phyloP scores from a whole-genome alignment of 2,888 invertebrate species.

The Busseola fusca region DNA sequence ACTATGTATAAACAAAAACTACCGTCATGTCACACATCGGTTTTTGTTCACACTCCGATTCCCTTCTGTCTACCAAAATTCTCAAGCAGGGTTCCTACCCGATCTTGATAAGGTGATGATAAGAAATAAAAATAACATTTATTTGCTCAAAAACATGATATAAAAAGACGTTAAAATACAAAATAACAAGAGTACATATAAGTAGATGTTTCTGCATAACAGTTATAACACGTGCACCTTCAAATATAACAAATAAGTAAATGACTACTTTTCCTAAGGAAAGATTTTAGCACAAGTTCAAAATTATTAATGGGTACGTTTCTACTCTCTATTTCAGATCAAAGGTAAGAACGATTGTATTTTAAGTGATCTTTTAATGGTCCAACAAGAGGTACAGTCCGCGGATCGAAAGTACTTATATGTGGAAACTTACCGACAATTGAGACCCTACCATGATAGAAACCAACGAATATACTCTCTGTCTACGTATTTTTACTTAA shows the following conservation, averaged over 20 bases:
- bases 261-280: slow-evolving; percentile 6
- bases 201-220: too few relatives aligned
- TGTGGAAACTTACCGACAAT: slow-evolving; percentile 20
- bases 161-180: too few relatives aligned
- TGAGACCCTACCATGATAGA: slow-evolving; percentile 13
- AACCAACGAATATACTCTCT: slow-evolving; percentile 2
- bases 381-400: slow-evolving; percentile 32
- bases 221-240: not conserved
- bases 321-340: slow-evolving; percentile 41
- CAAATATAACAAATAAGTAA: slow-evolving; percentile 32
- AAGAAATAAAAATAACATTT: too few relatives aligned
- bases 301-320: slow-evolving; percentile 60
- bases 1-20: slow-evolving; percentile 83
- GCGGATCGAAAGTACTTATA: slow-evolving; percentile 30
- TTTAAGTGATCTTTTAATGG: slow-evolving; percentile 54
- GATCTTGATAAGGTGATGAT: slow-evolving; percentile 12
- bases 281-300: slow-evolving; percentile 51
- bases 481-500: not conserved
- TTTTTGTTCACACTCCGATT: slow-evolving; percentile 70
- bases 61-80: slow-evolving; percentile 48
- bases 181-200: too few relatives aligned
- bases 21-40: slow-evolving; percentile 55
- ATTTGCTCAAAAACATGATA: too few relatives aligned
- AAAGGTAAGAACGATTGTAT: slow-evolving; percentile 46
- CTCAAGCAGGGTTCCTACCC: slow-evolving; percentile 17